Conservation (phyloP, 2,888 invertebrate species). For the Amphimallon solstitiale region DNA sequence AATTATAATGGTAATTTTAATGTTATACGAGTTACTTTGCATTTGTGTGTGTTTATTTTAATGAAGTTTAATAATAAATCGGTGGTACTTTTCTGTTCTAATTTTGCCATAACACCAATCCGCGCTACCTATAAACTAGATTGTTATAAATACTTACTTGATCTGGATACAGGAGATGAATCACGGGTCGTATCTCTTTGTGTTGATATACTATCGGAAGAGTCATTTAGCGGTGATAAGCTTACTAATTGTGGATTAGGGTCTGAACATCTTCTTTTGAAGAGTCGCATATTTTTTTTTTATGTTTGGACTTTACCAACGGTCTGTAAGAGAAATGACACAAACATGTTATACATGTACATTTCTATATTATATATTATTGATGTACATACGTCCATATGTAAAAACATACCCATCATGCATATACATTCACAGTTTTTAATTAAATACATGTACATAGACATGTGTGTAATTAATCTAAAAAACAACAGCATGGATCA, state of each 20-base stretch:
- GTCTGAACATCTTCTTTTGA: conserved; percentile 67
- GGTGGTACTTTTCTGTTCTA: too few species aligned
- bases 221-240: conserved; percentile 61
- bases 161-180: conserved; percentile 43
- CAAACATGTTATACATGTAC: neutral
- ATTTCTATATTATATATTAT: neutral
- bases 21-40: too few species aligned
- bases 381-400: neutral
- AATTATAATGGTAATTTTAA: too few species aligned
- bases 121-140: neutral
- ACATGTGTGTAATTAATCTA: neutral
- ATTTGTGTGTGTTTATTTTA: too few species aligned
- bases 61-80: neutral
- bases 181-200: conserved; percentile 24
- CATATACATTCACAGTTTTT: neutral
- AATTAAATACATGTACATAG: conserved; percentile 6
- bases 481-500: conserved; percentile 11
- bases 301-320: neutral
- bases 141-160: conserved; percentile 44
- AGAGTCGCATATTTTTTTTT: conserved; percentile 63
- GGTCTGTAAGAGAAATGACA: conserved; percentile 31
- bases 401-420: neutral
- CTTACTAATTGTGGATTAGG: conserved; percentile 70
- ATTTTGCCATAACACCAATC: too few species aligned
- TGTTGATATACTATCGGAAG: conserved; percentile 44